Conservation (phyloP, 1,140 invertebrate genomes). For the Paraescarpia echinospica region DNA sequence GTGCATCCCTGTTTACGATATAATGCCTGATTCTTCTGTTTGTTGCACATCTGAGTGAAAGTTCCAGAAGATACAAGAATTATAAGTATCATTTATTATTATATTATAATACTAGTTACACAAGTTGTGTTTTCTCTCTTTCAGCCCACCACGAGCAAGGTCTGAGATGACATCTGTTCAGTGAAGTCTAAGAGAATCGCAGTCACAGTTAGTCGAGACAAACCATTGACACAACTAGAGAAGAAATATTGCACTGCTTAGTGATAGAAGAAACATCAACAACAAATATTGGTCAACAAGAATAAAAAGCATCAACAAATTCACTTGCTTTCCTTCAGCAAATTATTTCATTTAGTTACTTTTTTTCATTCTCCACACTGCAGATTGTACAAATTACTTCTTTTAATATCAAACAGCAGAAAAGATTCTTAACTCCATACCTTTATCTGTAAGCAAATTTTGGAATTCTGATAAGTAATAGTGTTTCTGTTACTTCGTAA, state of each 20-base stretch:
- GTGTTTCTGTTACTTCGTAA: no score
- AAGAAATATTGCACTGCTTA: neutral
- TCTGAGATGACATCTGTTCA: no score
- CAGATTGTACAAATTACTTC: neutral
- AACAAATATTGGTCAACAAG: neutral
- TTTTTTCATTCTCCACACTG: neutral
- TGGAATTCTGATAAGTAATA: no score
- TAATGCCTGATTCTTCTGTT: no score
- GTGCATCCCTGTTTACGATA: no score
- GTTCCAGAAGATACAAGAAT: no score
- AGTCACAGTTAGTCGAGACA: neutral
- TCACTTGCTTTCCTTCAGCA: neutral
- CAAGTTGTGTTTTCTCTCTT: neutral
- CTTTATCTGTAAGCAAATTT: neutral
- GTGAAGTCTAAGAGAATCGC: neutral
- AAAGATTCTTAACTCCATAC: neutral
- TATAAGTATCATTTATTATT: no score
- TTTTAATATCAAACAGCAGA: neutral
- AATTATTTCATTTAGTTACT: neutral
- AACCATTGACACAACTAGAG: neutral
- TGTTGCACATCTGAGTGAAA: no score
- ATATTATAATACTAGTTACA: no score
- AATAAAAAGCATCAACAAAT: neutral
- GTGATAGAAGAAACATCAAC: neutral
- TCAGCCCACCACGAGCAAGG: neutral